phyloP scores from a whole-genome alignment of 2,888 invertebrate species.

The Brenthis ino region DNA sequence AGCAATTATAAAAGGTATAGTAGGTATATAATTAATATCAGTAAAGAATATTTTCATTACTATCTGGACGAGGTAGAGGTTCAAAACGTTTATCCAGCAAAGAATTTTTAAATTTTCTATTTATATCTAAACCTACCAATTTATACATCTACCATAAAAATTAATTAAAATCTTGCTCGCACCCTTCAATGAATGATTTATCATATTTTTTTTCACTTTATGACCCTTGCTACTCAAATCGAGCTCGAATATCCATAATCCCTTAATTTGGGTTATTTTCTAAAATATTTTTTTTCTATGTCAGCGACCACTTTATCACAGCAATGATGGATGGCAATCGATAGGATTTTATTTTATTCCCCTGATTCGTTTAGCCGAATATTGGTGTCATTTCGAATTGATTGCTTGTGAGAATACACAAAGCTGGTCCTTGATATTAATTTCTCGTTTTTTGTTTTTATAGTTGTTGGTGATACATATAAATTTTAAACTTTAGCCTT shows the following conservation, averaged over 20 bases:
- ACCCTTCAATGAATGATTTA: slow-evolving; percentile 9
- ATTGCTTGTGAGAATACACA: slow-evolving; percentile 60
- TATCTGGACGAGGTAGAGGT: too few relatives aligned
- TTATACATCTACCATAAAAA: not conserved
- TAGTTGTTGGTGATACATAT: too few relatives aligned
- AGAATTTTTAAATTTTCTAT: not conserved
- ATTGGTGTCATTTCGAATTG: slow-evolving; percentile 64
- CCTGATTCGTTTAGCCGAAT: slow-evolving; percentile 55
- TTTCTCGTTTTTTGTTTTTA: slow-evolving; percentile 30
- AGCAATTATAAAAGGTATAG: too few relatives aligned
- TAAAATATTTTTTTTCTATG: slow-evolving; percentile 64
- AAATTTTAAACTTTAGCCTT: too few relatives aligned
- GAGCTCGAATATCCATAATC: slow-evolving; percentile 33
- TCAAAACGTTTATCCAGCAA: not conserved
- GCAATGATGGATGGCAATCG: slow-evolving; percentile 66
- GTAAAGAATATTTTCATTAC: too few relatives aligned
- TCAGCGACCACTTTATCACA: slow-evolving; percentile 57
- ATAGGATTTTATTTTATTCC: slow-evolving; percentile 59
- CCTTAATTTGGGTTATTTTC: slow-evolving; percentile 47
- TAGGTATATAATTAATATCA: too few relatives aligned
- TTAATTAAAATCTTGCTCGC: slow-evolving; percentile 5
- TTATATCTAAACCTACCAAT: slow-evolving; percentile 1
- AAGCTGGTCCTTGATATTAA: slow-evolving; percentile 44
- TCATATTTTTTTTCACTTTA: slow-evolving; percentile 18
- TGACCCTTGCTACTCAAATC: slow-evolving; percentile 28